Conservation (phyloP, 2,888 invertebrate species). For the Lymantria dispar region DNA sequence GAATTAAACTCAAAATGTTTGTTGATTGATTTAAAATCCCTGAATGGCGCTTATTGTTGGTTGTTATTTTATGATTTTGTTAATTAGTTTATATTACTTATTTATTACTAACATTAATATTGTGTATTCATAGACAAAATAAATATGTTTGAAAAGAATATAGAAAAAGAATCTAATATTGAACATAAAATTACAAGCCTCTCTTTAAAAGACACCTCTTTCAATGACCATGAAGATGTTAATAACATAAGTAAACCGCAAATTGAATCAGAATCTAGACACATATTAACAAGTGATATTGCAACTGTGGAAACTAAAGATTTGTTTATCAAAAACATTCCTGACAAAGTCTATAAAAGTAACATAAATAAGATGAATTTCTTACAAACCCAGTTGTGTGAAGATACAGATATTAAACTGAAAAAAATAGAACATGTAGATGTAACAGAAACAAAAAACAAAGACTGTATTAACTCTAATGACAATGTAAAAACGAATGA, state of each 20-base stretch:
- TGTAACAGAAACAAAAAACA: constrained; percentile 33
- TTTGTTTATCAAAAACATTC: constrained; percentile 34
- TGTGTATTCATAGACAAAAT: constrained; percentile 63
- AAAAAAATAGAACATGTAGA: constrained; percentile 36
- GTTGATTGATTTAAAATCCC: background rate
- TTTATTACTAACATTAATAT: background rate
- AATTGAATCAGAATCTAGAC: constrained; percentile 41
- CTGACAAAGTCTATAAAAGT: constrained; percentile 65
- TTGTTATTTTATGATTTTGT: constrained; percentile 10
- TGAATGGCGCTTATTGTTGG: constrained; percentile 17
- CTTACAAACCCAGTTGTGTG: constrained; percentile 68
- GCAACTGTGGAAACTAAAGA: constrained; percentile 23
- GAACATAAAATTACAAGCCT: constrained; percentile 61
- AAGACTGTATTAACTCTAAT: constrained; percentile 37
- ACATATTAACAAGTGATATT: constrained; percentile 23
- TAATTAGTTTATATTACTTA: background rate
- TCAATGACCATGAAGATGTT: constrained; percentile 51
- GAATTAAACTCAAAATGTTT: constrained; percentile 5
- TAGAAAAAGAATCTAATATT: constrained; percentile 58
- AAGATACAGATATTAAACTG: constrained; percentile 41
- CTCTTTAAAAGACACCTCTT: constrained; percentile 58
- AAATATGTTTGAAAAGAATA: constrained; percentile 74
- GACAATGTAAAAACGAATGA: constrained; percentile 24
- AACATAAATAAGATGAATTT: constrained; percentile 68
- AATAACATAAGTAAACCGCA: constrained; percentile 42